Evolutionary conservation across 2,797 vertebrate genomes (phyloP).

Genomic region (Etheostoma nigrum): DNA sequence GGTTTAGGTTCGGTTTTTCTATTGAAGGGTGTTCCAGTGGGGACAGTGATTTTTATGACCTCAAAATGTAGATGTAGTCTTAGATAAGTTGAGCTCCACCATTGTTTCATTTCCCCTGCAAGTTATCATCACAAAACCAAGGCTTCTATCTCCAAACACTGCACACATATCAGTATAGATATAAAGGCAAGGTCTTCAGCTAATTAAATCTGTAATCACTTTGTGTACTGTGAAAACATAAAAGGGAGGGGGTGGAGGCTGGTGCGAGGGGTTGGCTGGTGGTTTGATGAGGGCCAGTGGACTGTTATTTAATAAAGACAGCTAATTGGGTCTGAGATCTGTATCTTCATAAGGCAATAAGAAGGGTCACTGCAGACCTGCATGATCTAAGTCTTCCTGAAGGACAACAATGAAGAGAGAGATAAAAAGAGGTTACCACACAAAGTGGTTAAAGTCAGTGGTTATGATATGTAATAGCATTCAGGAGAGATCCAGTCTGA

Average conservation of each 20-base stretch:
- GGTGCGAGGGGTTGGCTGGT: conserved; percentile 25
- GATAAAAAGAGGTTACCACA: conserved; percentile 18
- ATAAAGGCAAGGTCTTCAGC: conserved; percentile 67
- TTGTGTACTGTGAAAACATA: conserved; percentile 72
- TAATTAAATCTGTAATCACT: conserved; percentile 82
- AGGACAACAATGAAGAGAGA: conserved; percentile 41
- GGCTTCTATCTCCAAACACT: conserved; percentile 48
- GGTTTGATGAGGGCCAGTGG: conserved; percentile 62
- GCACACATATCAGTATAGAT: conserved; percentile 68
- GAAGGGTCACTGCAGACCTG: conserved; percentile 29
- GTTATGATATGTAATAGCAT: conserved; percentile 45
- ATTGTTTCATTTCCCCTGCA: conserved; percentile 34
- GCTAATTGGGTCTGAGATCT: conserved; percentile 74
- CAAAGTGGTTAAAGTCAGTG: conserved; percentile 35
- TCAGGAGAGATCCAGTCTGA: conserved; percentile 19
- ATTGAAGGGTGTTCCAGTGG: background rate
- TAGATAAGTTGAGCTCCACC: background rate
- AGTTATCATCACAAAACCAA: conserved; percentile 45
- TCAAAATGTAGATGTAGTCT: background rate
- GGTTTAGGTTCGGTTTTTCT: background rate
- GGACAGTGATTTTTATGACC: background rate
- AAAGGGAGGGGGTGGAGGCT: conserved; percentile 12
- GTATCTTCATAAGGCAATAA: conserved; percentile 50
- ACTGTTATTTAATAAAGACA: conserved; percentile 74
- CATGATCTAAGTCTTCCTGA: conserved; percentile 47